Evolutionary conservation across 2,888 invertebrate genomes (phyloP), one percentile per base, ranked within the genome.

Genomic region (Sinopyrophorus schimmeli): DNA sequence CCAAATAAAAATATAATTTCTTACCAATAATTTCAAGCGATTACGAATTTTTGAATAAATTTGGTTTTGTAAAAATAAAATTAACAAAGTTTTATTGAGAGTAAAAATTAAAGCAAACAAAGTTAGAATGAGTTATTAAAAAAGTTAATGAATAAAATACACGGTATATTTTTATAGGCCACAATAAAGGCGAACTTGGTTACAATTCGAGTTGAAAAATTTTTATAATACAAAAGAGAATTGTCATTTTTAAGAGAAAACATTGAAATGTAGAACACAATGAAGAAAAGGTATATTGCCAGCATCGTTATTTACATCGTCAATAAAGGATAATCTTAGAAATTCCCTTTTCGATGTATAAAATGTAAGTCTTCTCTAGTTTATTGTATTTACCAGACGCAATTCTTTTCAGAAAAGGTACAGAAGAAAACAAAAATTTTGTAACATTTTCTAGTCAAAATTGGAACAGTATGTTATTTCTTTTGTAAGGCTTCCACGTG

Each of bases 141-240:
- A n/a, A n/a, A n/a, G n/a, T n/a, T 15, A n/a, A 35, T 35, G 35
- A 35, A 35, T 35, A 35, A 35, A 35, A 35, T 35, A 35, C 24
- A 9, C 23, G 9, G 23, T 24, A 16, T 35, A 21, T 5, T 14
- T 23, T 7, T 35, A 35, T 23, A 14, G 18, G 17, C 9, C 31
- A 31, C 10, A n/a, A n/a, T n/a, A n/a, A n/a, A n/a, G n/a, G n/a
- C 31, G 11, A 28, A 28, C 28, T 28, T 28, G 7, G 15, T 28
- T 28, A 28, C n/a, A 20, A 18, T 11, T 32, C 10, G 10, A 11
- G 9, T 10, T 20, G 7, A 5, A 12, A 18, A n/a, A 5, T 17
- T 11, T 5, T 4, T n/a, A 21, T 21, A 7, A 9, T 21, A 21
- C 2, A 3, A 9, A 21, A 21, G 9, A 21, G 9, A 21, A n/a